Base-by-base conservation (phyloP, 2,113 vertebrate species). In the Panthera uncia region DNA sequence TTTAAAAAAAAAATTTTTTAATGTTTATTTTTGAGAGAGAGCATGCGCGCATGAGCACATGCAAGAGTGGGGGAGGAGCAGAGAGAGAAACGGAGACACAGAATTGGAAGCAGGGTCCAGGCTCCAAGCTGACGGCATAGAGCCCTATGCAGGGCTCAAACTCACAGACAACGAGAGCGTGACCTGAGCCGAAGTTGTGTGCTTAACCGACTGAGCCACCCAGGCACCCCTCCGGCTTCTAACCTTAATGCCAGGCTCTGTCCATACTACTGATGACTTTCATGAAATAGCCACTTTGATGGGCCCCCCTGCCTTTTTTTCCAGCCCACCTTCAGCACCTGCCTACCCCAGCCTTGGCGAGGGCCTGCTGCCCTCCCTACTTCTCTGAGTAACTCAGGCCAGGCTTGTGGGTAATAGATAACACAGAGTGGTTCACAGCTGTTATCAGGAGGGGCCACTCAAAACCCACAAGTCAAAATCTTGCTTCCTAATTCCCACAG, bases 41-140 rank as follows among this genome's bases (percentile, higher is more conserved):
- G 18, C 15, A 1, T 23, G 57, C 7, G 2, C 0, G 3, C 7
- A 23, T 45, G 45, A 45, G 45, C 57, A 61, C 19, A 7, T 2
- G 21, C 7, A 7, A 23, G 57, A 19, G 57, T 61, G 7, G 57
- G 55, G 57, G 21, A 61, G 57, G 57, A 21, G 21, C 57, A 61
- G 21, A 23, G 55, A 2, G 57, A 61, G 57, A 61, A 23, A 61
- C 8, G 57, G 57, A 61, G 57, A 61, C 57, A 61, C 21, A 61
- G 57, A 61, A 61, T 61, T 21, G 21, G 57, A 61, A 61, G 57
- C 21, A 61, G 57, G 57, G 19, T 23, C 21, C 57, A 57, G 55
- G 19, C 55, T 57, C 55, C 19, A 1, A 57, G 18, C 55, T 21
- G 55, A 19, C 55, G 21, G 55, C 55, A 57, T 2, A 57, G 57